phyloP scores from a whole-genome alignment of 2,113 vertebrate species.

The Saguinus imperator region DNA sequence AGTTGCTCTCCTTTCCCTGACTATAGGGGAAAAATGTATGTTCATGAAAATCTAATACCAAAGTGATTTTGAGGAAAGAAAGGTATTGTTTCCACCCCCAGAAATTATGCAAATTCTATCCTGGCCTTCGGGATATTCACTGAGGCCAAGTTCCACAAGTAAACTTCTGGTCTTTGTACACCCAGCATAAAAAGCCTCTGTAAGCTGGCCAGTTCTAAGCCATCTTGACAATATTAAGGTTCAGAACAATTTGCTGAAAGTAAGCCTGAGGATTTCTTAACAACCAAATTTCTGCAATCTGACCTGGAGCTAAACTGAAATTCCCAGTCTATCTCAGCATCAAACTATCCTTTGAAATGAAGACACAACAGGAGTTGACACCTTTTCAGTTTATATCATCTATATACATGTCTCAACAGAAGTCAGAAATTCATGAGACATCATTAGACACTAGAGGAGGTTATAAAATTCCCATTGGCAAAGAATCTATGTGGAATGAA shows the following conservation, averaged over 20 bases:
- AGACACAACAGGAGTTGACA: neutral
- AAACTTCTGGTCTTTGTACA: neutral
- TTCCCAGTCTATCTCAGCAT: neutral
- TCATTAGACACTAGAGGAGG: neutral
- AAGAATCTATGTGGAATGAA: neutral
- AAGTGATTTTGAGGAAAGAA: constrained; percentile 28
- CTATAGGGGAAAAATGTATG: neutral
- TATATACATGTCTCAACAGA: neutral
- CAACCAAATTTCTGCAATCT: neutral
- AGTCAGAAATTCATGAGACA: neutral
- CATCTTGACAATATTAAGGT: neutral
- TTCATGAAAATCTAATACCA: neutral
- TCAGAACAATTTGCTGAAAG: neutral
- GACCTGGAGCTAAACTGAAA: neutral
- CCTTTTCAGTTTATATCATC: neutral
- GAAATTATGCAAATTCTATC: neutral
- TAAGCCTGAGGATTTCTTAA: neutral
- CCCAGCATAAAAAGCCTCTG: neutral
- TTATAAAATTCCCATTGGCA: constrained; percentile 24
- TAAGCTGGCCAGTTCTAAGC: neutral
- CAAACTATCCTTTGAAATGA: neutral
- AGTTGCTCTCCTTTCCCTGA: neutral
- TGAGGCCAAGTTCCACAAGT: neutral
- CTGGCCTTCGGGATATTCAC: neutral
- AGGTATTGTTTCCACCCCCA: neutral